Evolutionary conservation across 53 echinoderm and acorn worm genomes (phyloP).

Genomic region (Antedon mediterranea): DNA sequence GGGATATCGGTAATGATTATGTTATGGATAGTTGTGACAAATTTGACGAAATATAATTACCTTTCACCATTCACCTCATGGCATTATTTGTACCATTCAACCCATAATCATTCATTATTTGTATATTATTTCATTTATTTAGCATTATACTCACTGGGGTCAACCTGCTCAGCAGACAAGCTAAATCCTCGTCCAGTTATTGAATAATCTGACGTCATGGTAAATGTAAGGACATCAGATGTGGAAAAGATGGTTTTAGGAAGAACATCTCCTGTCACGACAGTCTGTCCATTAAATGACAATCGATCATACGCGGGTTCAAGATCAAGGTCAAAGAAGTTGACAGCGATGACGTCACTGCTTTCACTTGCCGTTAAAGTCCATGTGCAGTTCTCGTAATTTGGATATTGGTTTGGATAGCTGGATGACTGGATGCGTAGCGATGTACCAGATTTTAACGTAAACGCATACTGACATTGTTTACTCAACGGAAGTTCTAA

Average conservation of each 20-base stretch:
- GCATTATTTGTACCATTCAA: no score
- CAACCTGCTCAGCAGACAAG: slow-evolving; percentile 8
- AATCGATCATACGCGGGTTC: background rate
- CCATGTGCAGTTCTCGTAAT: slow-evolving; percentile 46
- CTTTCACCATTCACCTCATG: no score
- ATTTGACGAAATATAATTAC: no score
- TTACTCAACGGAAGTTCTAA: slow-evolving; percentile 24
- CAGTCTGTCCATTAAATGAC: background rate
- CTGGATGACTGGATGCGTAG: slow-evolving; percentile 36
- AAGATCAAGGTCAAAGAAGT: slow-evolving; percentile 12
- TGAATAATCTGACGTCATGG: slow-evolving; percentile 7
- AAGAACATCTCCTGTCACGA: slow-evolving; percentile 9
- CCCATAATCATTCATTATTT: no score
- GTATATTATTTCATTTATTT: no score
- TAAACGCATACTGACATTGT: slow-evolving; percentile 18
- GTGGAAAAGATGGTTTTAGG: slow-evolving; percentile 10
- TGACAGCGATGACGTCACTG: background rate
- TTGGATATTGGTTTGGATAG: slow-evolving; percentile 44
- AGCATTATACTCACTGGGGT: slow-evolving; percentile 6
- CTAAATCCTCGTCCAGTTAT: slow-evolving; percentile 21
- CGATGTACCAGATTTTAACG: slow-evolving; percentile 25
- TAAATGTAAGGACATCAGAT: background rate
- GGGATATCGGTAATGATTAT: no score
- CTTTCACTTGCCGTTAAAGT: slow-evolving; percentile 5
- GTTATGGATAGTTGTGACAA: no score